Evolutionary conservation across 2,888 invertebrate genomes (phyloP).

Genomic region (Perdita meconis): DNA sequence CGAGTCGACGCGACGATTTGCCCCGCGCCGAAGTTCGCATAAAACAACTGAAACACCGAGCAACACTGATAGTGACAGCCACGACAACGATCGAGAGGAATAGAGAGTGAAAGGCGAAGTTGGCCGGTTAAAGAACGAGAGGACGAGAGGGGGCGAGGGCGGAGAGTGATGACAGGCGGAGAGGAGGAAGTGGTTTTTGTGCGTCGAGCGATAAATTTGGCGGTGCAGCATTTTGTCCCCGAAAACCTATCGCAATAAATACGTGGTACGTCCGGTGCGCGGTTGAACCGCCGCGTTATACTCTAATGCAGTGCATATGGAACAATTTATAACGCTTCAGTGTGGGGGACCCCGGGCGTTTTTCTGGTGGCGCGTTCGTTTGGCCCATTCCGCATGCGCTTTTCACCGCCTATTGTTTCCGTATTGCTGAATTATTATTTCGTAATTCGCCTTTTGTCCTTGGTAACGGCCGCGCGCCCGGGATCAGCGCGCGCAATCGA

Average conservation of each 20-base stretch:
- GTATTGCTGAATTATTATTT: slow-evolving; percentile 67
- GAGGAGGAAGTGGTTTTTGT: slow-evolving; percentile 70
- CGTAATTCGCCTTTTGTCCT: slow-evolving; percentile 58
- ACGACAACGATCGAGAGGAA: not conserved
- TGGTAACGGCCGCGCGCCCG: slow-evolving; percentile 20
- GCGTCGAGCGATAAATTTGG: slow-evolving; percentile 79
- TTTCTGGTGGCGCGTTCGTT: slow-evolving; percentile 47
- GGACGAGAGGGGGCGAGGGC: slow-evolving; percentile 4
- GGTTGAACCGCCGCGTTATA: slow-evolving; percentile 73
- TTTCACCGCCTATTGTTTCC: slow-evolving; percentile 56
- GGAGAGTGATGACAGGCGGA: slow-evolving; percentile 41
- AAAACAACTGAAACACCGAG: not conserved
- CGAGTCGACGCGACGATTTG: not conserved
- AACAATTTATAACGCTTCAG: slow-evolving; percentile 80
- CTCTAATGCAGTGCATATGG: slow-evolving; percentile 82
- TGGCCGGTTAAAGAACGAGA: not conserved
- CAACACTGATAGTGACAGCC: not conserved
- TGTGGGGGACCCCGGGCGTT: slow-evolving; percentile 35
- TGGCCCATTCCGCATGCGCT: slow-evolving; percentile 38
- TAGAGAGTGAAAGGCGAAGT: not conserved
- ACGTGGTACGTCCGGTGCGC: slow-evolving; percentile 74
- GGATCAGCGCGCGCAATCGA: slow-evolving; percentile 9
- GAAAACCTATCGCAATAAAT: slow-evolving; percentile 83
- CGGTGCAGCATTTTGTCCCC: slow-evolving; percentile 77
- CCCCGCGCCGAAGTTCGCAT: not conserved